These are phyloP conservation scores for Salarias fasciatus DNA, from an alignment of 2,797 vertebrate species.

Conservation along the genomic window DNA sequence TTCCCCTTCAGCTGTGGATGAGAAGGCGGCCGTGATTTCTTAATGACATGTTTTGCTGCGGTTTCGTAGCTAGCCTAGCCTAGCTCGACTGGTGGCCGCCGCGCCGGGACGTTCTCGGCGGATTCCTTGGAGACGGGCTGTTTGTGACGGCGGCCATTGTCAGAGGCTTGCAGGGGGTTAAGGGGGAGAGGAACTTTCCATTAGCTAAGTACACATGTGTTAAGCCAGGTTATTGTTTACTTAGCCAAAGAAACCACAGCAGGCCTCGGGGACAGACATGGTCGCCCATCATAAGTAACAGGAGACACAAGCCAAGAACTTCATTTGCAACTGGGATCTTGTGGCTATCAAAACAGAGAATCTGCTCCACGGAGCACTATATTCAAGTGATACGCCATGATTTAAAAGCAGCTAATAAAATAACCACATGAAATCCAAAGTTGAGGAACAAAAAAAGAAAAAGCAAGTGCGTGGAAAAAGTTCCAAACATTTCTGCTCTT, in stretches of 20 bases:
- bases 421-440: not conserved
- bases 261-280: constrained; percentile 64
- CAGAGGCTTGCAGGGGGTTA: constrained; percentile 64
- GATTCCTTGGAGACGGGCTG: constrained; percentile 72
- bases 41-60: constrained; percentile 63
- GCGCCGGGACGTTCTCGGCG: constrained; percentile 51
- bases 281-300: constrained; percentile 63
- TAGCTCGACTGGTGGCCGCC: constrained; percentile 2
- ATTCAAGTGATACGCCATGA: constrained; percentile 14
- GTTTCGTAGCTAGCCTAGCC: constrained; percentile 25
- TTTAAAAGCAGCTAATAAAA: constrained; percentile 25
- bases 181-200: constrained; percentile 79
- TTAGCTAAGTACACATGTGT: constrained; percentile 82
- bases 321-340: constrained; percentile 57
- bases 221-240: constrained; percentile 82
- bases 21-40: constrained; percentile 57
- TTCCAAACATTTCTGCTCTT: constrained; percentile 39
- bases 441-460: not conserved
- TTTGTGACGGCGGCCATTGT: constrained; percentile 75
- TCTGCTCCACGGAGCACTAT: constrained; percentile 6
- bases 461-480: constrained; percentile 1
- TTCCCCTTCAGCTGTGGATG: constrained; percentile 28
- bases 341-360: constrained; percentile 29
- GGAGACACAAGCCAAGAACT: constrained; percentile 61
- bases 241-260: constrained; percentile 76